Evolutionary conservation across 2,888 invertebrate genomes (phyloP).

Genomic region (Coelinius sp.): DNA sequence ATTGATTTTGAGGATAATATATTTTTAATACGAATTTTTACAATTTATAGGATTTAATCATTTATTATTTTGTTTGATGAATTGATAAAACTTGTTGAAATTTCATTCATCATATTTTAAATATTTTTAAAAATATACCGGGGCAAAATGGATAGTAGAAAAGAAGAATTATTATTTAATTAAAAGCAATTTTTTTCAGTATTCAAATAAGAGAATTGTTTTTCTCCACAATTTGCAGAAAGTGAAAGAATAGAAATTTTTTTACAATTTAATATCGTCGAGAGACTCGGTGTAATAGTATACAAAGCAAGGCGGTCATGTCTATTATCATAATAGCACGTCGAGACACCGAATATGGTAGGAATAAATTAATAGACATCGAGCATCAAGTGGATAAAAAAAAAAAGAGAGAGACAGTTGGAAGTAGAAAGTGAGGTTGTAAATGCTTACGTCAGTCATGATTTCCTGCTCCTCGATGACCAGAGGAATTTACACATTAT

Average conservation of each 20-base stretch:
- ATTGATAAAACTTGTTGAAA: not conserved
- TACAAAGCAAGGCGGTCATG: conserved; percentile 13
- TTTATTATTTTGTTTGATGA: not conserved
- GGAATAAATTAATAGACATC: conserved; percentile 47
- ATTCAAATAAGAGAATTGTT: not conserved
- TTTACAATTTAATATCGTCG: not conserved
- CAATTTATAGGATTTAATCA: not conserved
- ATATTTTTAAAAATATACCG: not conserved
- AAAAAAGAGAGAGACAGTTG: conserved; percentile 30
- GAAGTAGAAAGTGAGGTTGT: conserved; percentile 40
- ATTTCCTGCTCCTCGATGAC: conserved; percentile 37
- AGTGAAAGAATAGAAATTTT: not conserved
- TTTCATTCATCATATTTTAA: not conserved
- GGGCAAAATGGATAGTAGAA: too few species aligned
- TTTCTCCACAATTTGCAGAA: not conserved
- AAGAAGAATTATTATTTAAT: too few species aligned
- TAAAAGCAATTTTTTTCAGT: too few species aligned
- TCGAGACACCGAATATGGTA: conserved; percentile 39
- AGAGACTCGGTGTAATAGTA: not conserved
- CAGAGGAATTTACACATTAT: conserved; percentile 33
- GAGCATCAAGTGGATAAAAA: conserved; percentile 30
- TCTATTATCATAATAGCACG: conserved; percentile 31
- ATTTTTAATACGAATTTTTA: not conserved
- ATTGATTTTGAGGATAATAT: not conserved
- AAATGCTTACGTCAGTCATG: conserved; percentile 39